A percentile compares a stretch with the other conserved stretches of the same genome.
phyloP scores from a whole-genome alignment of 2,888 invertebrate genomes.

The Eilema sororculum region DNA sequence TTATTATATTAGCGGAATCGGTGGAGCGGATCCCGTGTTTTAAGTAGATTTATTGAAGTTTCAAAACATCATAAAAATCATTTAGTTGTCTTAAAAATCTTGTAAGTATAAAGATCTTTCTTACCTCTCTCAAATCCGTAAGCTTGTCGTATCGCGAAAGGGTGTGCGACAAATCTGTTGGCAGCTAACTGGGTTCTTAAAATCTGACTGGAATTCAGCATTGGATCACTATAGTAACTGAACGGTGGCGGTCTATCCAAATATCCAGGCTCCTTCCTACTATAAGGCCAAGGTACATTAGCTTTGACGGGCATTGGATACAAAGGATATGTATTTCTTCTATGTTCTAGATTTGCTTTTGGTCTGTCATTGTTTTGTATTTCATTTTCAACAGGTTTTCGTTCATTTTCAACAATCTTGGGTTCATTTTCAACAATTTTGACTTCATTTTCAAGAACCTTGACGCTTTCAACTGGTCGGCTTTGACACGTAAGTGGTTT shows the following conservation, averaged over 20 bases:
- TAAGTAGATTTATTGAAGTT: neutral
- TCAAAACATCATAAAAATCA: neutral
- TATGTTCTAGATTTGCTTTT: conserved; percentile 64
- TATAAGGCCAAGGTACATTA: conserved; percentile 64
- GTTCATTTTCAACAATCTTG: neutral
- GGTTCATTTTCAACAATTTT: conserved; percentile 6
- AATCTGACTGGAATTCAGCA: conserved; percentile 71
- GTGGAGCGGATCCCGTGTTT: no score
- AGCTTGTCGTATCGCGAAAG: conserved; percentile 70
- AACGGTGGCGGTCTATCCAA: conserved; percentile 63
- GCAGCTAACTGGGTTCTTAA: conserved; percentile 72
- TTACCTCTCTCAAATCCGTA: conserved; percentile 79
- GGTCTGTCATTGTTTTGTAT: conserved; percentile 11
- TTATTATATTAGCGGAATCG: neutral
- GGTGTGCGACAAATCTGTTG: conserved; percentile 69
- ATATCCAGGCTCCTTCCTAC: conserved; percentile 63
- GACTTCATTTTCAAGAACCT: conserved; percentile 3
- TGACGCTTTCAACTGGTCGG: conserved; percentile 23
- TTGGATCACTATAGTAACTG: conserved; percentile 73
- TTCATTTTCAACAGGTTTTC: conserved; percentile 9
- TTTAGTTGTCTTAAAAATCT: neutral
- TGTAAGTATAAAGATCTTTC: neutral
- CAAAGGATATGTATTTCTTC: conserved; percentile 76
- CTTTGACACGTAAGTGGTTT: conserved; percentile 62
- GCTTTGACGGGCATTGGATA: conserved; percentile 77